Percentiles rank a stretch among this genome's conserved stretches.
phyloP scores from a whole-genome alignment of 2,888 invertebrate genomes.

The Synergus gifuensis region DNA sequence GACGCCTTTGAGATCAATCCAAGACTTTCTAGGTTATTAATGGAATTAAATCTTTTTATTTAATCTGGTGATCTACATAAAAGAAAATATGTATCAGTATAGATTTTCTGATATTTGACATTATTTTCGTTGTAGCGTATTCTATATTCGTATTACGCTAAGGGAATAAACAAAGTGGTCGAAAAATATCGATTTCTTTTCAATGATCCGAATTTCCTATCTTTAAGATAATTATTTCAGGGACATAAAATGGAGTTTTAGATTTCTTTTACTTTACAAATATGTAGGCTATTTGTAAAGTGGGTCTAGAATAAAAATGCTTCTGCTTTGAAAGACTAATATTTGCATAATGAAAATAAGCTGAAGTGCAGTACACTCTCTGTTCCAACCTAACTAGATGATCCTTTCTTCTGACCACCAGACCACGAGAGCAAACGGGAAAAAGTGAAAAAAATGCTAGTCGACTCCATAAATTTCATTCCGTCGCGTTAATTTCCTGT shows the following conservation, averaged over 20 bases:
- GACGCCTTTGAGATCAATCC: background rate
- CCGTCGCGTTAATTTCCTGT: constrained; percentile 42
- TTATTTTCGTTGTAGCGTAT: constrained; percentile 24
- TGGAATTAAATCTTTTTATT: constrained; percentile 17
- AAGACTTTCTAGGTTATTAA: background rate
- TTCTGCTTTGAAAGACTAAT: background rate
- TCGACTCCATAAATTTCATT: constrained; percentile 42
- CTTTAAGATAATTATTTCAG: background rate
- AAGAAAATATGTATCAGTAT: constrained; percentile 12
- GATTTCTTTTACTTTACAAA: background rate
- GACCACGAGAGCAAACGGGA: constrained; percentile 4
- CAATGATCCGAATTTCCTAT: background rate
- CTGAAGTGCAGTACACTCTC: background rate
- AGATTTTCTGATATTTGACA: constrained; percentile 28
- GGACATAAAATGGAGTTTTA: background rate
- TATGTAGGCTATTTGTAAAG: constrained; percentile 10
- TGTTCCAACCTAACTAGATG: constrained; percentile 29
- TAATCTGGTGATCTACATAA: constrained; percentile 6
- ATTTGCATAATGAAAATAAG: constrained; percentile 35
- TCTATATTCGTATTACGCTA: constrained; percentile 28
- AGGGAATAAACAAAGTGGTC: constrained; percentile 31
- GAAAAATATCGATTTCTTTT: constrained; percentile 6
- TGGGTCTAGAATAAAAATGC: constrained; percentile 1
- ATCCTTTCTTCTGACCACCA: constrained; percentile 31
- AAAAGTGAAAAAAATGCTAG: constrained; percentile 4